Percentiles rank a stretch among this genome's conserved stretches.
These are phyloP conservation scores for Lophura nycthemera DNA, from an alignment of 2,113 vertebrate species.

Conservation along the genomic window DNA sequence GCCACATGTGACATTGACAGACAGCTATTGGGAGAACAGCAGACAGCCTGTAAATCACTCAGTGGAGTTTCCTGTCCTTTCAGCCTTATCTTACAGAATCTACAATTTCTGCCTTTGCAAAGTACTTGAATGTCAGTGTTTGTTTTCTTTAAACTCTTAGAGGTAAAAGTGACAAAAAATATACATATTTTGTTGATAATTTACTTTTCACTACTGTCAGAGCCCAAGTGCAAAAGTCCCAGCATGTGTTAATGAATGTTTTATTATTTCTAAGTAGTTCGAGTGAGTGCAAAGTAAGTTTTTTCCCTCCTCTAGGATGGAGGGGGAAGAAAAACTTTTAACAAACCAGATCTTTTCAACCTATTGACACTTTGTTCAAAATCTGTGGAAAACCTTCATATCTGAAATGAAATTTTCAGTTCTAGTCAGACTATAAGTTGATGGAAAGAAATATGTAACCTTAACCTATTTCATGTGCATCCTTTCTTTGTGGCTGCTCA, in stretches of 20 bases:
- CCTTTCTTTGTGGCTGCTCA: neutral
- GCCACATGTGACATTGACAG: constrained; percentile 41
- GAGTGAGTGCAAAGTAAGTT: neutral
- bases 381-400: neutral
- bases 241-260: neutral
- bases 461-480: neutral
- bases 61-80: neutral
- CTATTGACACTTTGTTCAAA: neutral
- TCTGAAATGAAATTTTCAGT: neutral
- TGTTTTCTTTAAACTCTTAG: constrained; percentile 35
- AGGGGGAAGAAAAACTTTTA: neutral
- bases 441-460: neutral
- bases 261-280: neutral
- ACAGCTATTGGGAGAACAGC: constrained; percentile 24
- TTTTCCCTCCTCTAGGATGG: neutral
- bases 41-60: constrained; percentile 63
- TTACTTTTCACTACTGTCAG: constrained; percentile 22
- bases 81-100: neutral
- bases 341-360: neutral
- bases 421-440: neutral
- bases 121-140: constrained; percentile 17
- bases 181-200: constrained; percentile 8
- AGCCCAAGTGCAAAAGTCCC: neutral
- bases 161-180: neutral
- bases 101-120: neutral